phyloP scores from a whole-genome alignment of 2,113 vertebrate species.

The Coptodon rendalli region DNA sequence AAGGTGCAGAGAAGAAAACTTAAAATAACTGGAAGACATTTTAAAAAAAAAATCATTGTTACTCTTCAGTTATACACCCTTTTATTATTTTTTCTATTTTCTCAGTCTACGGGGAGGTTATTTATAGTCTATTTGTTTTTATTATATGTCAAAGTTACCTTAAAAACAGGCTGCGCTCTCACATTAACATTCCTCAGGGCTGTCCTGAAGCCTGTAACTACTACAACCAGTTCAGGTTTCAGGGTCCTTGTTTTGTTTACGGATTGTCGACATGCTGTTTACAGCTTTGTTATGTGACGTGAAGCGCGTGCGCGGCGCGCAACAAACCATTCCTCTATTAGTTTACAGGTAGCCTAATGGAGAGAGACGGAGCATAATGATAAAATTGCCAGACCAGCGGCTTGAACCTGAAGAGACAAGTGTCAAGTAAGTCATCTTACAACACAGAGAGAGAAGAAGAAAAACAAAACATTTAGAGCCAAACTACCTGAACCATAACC shows the following conservation, averaged over 20 bases:
- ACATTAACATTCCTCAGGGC: slow-evolving; percentile 44
- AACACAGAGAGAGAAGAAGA: background rate
- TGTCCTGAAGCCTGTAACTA: background rate
- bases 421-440: background rate
- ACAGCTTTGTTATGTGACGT: slow-evolving; percentile 46
- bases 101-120: background rate
- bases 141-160: background rate
- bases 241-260: slow-evolving; percentile 47
- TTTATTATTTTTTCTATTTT: background rate
- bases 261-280: slow-evolving; percentile 43
- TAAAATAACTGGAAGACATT: background rate
- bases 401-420: background rate
- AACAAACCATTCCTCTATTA: background rate
- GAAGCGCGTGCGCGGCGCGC: slow-evolving; percentile 19
- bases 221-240: slow-evolving; percentile 36
- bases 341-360: slow-evolving; percentile 15
- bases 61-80: background rate
- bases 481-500: background rate
- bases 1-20: background rate
- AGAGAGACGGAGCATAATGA: background rate
- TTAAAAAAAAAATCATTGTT: background rate
- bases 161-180: background rate
- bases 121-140: background rate
- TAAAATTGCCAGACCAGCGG: background rate
- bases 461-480: background rate